phyloP scores from a whole-genome alignment of 2,797 vertebrate genomes.

The Ciconia nigra region DNA sequence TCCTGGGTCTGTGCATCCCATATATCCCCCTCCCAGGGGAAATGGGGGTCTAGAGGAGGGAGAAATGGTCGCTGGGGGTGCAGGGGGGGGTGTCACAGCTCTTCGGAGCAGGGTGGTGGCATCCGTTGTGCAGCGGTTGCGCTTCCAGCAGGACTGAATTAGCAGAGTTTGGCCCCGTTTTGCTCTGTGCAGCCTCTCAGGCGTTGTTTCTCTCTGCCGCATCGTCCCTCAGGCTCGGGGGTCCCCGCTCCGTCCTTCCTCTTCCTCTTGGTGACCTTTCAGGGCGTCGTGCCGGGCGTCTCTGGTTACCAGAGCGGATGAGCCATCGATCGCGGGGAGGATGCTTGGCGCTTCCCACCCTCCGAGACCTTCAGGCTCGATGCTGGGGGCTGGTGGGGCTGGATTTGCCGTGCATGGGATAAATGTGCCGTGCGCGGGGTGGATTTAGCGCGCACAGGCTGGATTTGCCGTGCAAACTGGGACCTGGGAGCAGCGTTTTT shows the following conservation, averaged over 20 bases:
- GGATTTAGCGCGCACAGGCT: accelerated
- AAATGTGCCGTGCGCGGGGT: accelerated
- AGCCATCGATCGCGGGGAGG: background rate
- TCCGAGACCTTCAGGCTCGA: background rate
- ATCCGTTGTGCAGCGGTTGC: accelerated
- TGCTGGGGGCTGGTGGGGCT: background rate
- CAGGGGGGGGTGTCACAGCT: accelerated
- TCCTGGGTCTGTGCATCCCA: background rate
- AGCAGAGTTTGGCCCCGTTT: background rate
- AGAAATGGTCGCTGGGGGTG: accelerated
- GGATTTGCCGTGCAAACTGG: background rate
- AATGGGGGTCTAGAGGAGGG: background rate
- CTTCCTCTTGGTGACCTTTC: background rate
- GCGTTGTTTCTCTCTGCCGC: accelerated
- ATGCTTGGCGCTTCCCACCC: background rate
- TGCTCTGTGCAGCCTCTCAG: background rate
- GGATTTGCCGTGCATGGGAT: background rate
- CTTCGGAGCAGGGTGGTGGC: background rate
- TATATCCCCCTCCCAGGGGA: no score
- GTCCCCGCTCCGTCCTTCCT: background rate
- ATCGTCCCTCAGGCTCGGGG: background rate
- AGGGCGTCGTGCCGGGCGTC: accelerated
- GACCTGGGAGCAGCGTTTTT: background rate
- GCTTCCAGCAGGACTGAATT: background rate
- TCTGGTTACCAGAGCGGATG: background rate